These are phyloP conservation scores for Sebastes aleutianus DNA, from an alignment of 2,797 vertebrate genomes.

Conservation along the genomic window DNA sequence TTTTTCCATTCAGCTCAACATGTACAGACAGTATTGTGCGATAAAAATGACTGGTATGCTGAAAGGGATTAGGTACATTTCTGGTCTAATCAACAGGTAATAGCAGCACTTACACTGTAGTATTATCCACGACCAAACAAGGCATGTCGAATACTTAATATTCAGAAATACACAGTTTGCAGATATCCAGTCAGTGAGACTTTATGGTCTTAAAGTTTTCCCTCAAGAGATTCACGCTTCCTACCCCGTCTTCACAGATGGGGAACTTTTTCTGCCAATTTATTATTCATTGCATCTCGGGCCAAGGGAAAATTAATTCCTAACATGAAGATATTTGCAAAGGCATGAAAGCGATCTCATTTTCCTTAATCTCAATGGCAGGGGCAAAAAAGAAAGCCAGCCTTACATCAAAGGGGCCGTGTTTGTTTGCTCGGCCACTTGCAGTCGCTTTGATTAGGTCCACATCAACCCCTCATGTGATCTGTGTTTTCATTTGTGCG, in stretches of 20 bases:
- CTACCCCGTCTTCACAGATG: slow-evolving; percentile 62
- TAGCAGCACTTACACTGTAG: neutral
- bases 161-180: slow-evolving; percentile 31
- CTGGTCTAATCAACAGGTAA: slow-evolving; percentile 28
- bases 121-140: neutral
- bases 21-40: neutral
- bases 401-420: slow-evolving; percentile 64
- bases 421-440: slow-evolving; percentile 68
- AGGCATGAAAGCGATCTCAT: slow-evolving; percentile 71
- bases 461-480: slow-evolving; percentile 48
- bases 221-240: slow-evolving; percentile 53
- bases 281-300: slow-evolving; percentile 73
- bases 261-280: slow-evolving; percentile 69
- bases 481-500: slow-evolving; percentile 42
- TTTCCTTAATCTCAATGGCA: slow-evolving; percentile 68
- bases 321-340: slow-evolving; percentile 74
- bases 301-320: slow-evolving; percentile 74
- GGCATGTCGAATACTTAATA: neutral
- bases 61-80: neutral
- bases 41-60: neutral
- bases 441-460: slow-evolving; percentile 65
- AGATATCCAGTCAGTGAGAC: slow-evolving; percentile 34
- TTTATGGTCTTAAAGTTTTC: slow-evolving; percentile 53
- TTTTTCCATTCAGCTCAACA: neutral
- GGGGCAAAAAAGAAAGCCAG: slow-evolving; percentile 56